Conservation (phyloP, 2,888 invertebrate genomes). For the Phyllotreta cruciferae region DNA sequence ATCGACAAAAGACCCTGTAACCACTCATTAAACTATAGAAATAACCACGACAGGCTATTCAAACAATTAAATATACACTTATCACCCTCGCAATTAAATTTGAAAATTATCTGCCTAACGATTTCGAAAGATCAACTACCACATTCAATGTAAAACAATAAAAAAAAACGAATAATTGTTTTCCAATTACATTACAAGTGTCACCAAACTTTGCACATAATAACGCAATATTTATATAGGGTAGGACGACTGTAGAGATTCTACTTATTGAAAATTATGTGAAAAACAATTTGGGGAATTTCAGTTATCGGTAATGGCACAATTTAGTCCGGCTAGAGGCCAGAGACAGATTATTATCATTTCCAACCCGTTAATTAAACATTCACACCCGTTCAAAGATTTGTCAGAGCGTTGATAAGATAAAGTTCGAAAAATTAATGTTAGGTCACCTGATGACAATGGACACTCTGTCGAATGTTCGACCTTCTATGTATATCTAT, state of each 20-base stretch:
- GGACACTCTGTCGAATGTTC: neutral
- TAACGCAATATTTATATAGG: conserved; percentile 5
- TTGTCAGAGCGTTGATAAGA: conserved; percentile 48
- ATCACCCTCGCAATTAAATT: too few species aligned
- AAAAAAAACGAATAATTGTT: neutral
- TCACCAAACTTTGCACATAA: conserved; percentile 13
- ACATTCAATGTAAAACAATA: neutral
- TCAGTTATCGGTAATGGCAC: conserved; percentile 28
- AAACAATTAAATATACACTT: too few species aligned
- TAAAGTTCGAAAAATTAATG: conserved; percentile 37
- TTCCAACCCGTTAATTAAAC: conserved; percentile 50
- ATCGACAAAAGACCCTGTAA: too few species aligned
- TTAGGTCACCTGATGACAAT: conserved; percentile 6
- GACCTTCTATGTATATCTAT: conserved; percentile 9
- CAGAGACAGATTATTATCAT: conserved; percentile 27
- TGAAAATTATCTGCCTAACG: neutral
- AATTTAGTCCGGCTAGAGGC: conserved; percentile 18
- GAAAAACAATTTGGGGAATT: conserved; percentile 27
- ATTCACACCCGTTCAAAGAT: conserved; percentile 51
- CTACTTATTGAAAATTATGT: conserved; percentile 13
- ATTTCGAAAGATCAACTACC: neutral
- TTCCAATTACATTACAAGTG: neutral
- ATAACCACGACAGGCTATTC: too few species aligned
- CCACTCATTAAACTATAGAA: too few species aligned
- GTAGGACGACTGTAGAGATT: conserved; percentile 8